These are phyloP conservation scores for Epinephelus malabaricus DNA, from an alignment of 2,797 vertebrate species.

Conservation along the genomic window DNA sequence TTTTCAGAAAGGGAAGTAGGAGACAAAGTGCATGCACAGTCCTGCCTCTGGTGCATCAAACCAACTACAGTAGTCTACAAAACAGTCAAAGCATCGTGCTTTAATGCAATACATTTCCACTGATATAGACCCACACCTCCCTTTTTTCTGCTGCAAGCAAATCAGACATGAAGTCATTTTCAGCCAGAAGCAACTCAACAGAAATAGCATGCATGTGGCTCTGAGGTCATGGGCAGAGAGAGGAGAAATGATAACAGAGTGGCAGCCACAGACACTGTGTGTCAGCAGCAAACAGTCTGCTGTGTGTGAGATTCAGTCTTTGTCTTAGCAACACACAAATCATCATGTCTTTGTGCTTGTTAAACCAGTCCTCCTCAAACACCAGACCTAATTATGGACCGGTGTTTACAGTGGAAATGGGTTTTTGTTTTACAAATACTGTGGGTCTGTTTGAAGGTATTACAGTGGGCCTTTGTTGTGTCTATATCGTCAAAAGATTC, in stretches of 20 bases:
- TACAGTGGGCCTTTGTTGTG: neutral
- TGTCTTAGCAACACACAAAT: slow-evolving; percentile 51
- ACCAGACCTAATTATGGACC: neutral
- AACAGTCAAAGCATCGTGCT: slow-evolving; percentile 34
- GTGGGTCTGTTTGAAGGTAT: neutral
- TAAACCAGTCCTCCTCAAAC: slow-evolving; percentile 18
- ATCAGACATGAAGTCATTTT: slow-evolving; percentile 84
- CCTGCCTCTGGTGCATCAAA: slow-evolving; percentile 17
- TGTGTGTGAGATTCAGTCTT: slow-evolving; percentile 40
- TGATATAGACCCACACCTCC: slow-evolving; percentile 7
- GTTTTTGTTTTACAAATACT: neutral
- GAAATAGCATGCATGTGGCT: slow-evolving; percentile 80
- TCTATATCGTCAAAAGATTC: neutral
- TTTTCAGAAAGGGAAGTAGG: slow-evolving; percentile 11
- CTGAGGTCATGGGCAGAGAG: slow-evolving; percentile 77
- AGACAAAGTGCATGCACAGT: neutral
- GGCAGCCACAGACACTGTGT: slow-evolving; percentile 61
- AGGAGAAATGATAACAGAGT: slow-evolving; percentile 78
- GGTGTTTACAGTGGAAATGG: slow-evolving; percentile 4
- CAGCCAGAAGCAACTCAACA: slow-evolving; percentile 76
- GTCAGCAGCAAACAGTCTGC: slow-evolving; percentile 60
- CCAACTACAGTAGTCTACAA: neutral
- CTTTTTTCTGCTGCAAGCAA: slow-evolving; percentile 55
- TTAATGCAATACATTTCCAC: slow-evolving; percentile 52
- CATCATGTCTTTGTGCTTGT: slow-evolving; percentile 22